Evolutionary conservation across 2,888 invertebrate species (phyloP), one percentile per base, ranked within the genome.

Genomic region (Drosophila mayaguana): DNA sequence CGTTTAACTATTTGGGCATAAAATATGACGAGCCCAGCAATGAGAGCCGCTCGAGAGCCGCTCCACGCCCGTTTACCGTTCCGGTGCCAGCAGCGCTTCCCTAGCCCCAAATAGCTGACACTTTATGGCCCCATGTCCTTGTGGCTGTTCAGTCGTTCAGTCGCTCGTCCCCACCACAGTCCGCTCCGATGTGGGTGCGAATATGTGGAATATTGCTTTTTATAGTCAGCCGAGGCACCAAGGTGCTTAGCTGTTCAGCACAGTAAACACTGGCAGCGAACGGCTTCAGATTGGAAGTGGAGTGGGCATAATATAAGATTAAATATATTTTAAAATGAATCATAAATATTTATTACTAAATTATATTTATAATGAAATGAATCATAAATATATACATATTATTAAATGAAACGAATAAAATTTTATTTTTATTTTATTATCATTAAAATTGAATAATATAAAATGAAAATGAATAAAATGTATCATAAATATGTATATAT

Each of bases 1-100:
- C 88, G 88, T 82, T 86, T 89, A 89, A 86, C 86, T 89, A 87
- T 89, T 89, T 85, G 89, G 85, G 67, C 88, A 89, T 89, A 89
- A 86, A 89, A 86, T 89, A 86, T 86, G 86, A 86, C 73, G 86
- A 69, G 53, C 64, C 77, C 56, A 34, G 56, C 51, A 60, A 45
- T 48, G 59, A 69, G 46, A 34, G 11, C 43, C 48, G 48, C 59
- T 62, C 42, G 42, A 59, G 46, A 38, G 32, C 9, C 56, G 28
- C 57, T 16, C 57, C 54, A 45, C 40, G 28, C 4, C 48, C 48
- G 28, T 28, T 6, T 34, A 18, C 9, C 20, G 51, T 36, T 36
- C 38, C 53, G 38, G 20, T 36, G 36, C 36, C 20, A 28, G 57
- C 63, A 42, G 42, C 48, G 50, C 48, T 40, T 46, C 51, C 45